Conservation (phyloP, 2,113 vertebrate species). For the Accipiter virgatus region DNA sequence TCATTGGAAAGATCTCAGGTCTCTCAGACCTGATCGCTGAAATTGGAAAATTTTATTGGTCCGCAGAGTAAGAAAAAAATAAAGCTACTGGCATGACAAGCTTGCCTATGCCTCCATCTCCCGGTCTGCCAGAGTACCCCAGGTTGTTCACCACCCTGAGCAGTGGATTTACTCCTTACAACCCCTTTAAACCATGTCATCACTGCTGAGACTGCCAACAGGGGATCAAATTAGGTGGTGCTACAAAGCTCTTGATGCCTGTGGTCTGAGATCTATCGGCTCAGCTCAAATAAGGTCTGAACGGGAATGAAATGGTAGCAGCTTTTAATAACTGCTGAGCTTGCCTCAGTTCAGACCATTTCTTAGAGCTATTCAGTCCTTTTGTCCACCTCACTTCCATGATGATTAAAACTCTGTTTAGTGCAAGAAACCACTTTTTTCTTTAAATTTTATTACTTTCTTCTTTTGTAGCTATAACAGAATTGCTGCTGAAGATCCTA, state of each 20-base stretch:
- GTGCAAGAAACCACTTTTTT: not conserved
- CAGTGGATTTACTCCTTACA: not conserved
- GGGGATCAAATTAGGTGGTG: slow-evolving; percentile 63
- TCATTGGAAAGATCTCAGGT: slow-evolving; percentile 47
- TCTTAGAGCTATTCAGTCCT: not conserved
- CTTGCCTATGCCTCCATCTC: not conserved
- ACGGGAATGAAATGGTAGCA: slow-evolving; percentile 13
- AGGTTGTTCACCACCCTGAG: not conserved
- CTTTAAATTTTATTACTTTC: not conserved
- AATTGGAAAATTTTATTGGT: slow-evolving; percentile 5
- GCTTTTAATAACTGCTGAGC: slow-evolving; percentile 48
- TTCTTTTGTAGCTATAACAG: not conserved
- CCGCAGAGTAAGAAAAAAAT: slow-evolving; percentile 25
- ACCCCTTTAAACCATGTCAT: not conserved
- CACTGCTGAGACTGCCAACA: slow-evolving; percentile 42
- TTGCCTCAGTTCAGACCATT: slow-evolving; percentile 1
- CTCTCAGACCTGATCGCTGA: not conserved
- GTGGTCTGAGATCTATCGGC: slow-evolving; percentile 7
- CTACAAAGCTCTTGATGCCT: slow-evolving; percentile 39
- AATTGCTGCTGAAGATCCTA: not conserved
- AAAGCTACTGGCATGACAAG: not conserved
- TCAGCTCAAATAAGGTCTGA: not conserved
- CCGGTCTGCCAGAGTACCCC: not conserved
- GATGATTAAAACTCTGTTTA: slow-evolving; percentile 7
- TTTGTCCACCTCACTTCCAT: not conserved